Percentiles rank a stretch among this genome's conserved stretches.
Conservation (phyloP, 2,888 invertebrate species). For the Bombylius major region DNA sequence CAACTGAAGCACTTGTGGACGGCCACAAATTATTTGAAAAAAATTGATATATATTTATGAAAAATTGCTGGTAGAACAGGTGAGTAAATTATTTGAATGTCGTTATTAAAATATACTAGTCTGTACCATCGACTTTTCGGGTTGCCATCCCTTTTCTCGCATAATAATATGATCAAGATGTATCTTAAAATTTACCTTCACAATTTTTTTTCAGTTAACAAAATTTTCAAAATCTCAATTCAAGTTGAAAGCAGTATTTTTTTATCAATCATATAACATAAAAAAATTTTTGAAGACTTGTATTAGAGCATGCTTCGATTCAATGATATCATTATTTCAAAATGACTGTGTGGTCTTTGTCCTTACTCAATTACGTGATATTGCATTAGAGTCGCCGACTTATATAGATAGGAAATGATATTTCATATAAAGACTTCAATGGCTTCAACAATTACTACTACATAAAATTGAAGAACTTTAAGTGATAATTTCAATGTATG, state of each 20-base stretch:
- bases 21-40: constrained; percentile 17
- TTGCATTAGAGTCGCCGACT: background rate
- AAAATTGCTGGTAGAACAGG: constrained; percentile 34
- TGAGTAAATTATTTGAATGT: constrained; percentile 15
- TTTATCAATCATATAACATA: constrained; percentile 40
- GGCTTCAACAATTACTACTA: constrained; percentile 19
- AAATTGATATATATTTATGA: constrained; percentile 33
- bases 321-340: constrained; percentile 37
- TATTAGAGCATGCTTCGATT: constrained; percentile 40
- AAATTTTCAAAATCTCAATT: too few relatives aligned
- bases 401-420: too few relatives aligned
- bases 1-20: constrained; percentile 10
- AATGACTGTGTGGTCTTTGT: constrained; percentile 29
- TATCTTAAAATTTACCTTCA: too few relatives aligned
- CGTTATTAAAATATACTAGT: too few relatives aligned
- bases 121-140: too few relatives aligned
- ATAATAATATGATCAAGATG: too few relatives aligned
- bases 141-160: too few relatives aligned
- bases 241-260: too few relatives aligned
- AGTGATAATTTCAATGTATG: constrained; percentile 30
- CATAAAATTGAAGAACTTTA: constrained; percentile 26
- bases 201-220: constrained; percentile 23
- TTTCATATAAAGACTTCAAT: constrained; percentile 10
- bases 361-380: constrained; percentile 18
- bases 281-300: constrained; percentile 40